Conservation (phyloP, 1,140 invertebrate genomes). For the Tetramorium parvispinum region DNA sequence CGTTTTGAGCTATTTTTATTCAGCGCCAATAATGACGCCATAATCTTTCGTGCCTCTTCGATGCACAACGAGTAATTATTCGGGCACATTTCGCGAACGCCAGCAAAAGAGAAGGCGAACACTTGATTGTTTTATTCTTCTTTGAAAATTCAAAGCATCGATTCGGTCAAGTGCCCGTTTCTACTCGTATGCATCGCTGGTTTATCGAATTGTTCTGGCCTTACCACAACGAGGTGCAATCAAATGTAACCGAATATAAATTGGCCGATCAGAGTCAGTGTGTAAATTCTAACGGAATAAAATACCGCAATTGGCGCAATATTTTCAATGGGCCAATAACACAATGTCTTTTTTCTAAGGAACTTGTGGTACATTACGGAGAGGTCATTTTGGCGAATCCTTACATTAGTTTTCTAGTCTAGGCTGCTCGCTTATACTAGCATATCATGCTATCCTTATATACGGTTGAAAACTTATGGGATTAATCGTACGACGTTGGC, state of each 20-base stretch:
- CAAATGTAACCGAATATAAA: conserved; percentile 6
- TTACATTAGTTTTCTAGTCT: conserved; percentile 69
- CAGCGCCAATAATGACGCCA: background rate
- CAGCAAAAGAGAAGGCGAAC: background rate
- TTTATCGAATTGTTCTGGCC: conserved; percentile 26
- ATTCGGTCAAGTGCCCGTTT: conserved; percentile 41
- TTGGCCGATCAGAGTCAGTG: background rate
- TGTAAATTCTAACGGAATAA: conserved; percentile 20
- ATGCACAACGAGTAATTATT: conserved; percentile 19
- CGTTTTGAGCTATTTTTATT: conserved; percentile 20
- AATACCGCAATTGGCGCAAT: background rate
- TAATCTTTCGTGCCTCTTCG: conserved; percentile 20
- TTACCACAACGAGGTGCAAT: background rate
- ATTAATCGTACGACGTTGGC: conserved; percentile 34
- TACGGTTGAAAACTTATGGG: conserved; percentile 40
- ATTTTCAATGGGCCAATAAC: conserved; percentile 31
- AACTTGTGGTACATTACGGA: conserved; percentile 44
- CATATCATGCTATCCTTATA: conserved; percentile 62
- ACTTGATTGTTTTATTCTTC: conserved; percentile 8
- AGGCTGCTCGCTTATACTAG: conserved; percentile 70
- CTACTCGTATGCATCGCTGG: conserved; percentile 5
- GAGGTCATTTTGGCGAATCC: conserved; percentile 62
- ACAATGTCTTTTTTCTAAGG: conserved; percentile 56
- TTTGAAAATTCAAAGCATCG: conserved; percentile 14
- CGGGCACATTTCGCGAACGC: background rate